Percentiles rank a stretch among this genome's conserved stretches.
phyloP scores from a whole-genome alignment of 2,113 vertebrate species.

The Gopherus evgoodei region DNA sequence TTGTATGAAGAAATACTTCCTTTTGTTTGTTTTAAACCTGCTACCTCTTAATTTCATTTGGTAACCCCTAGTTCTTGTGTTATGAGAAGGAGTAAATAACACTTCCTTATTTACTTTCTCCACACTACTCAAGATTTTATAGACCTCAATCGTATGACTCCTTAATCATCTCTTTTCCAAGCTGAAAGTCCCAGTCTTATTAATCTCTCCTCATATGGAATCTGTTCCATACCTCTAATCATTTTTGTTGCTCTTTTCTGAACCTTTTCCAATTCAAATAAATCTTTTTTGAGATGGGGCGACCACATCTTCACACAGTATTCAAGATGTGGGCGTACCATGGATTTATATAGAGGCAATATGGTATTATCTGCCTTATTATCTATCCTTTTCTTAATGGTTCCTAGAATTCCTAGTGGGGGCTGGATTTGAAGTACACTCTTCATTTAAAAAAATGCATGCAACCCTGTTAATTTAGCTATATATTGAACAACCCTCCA shows the following conservation, averaged over 20 bases:
- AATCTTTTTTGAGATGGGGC: neutral
- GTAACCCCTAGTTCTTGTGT: neutral
- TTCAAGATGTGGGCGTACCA: neutral
- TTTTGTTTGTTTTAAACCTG: neutral
- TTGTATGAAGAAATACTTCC: neutral
- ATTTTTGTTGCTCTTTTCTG: too few species aligned
- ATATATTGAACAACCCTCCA: neutral
- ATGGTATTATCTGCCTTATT: neutral
- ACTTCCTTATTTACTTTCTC: neutral
- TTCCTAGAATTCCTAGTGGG: neutral
- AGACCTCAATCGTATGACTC: neutral
- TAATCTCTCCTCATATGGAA: neutral
- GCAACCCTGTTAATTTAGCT: neutral
- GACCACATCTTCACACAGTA: neutral
- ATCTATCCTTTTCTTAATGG: neutral
- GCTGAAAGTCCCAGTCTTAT: neutral
- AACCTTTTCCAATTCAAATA: neutral
- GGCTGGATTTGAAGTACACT: neutral
- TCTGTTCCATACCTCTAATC: neutral
- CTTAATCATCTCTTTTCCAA: neutral
- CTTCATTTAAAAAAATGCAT: neutral
- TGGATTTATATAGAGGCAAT: neutral
- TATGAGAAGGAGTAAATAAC: neutral
- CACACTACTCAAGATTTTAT: neutral
- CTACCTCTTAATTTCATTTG: neutral